Evolutionary conservation across 2,113 vertebrate genomes (phyloP).

Genomic region (Pygoscelis antarcticus): DNA sequence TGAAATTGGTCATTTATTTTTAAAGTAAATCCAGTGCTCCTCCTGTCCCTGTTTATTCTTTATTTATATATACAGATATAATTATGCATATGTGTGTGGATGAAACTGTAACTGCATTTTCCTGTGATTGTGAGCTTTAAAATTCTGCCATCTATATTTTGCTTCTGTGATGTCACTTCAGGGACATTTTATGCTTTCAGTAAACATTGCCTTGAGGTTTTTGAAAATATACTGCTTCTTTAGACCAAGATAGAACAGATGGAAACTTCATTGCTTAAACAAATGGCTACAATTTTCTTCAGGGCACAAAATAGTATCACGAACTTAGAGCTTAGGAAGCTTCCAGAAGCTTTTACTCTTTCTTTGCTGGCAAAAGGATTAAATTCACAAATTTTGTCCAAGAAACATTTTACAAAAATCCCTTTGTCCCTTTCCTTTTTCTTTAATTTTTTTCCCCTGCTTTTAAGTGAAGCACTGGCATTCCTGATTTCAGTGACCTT

Average conservation of each 20-base stretch:
- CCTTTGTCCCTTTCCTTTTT: background rate
- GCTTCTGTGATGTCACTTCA: slow-evolving; percentile 28
- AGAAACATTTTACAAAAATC: background rate
- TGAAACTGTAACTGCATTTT: slow-evolving; percentile 7
- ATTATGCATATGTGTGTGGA: background rate
- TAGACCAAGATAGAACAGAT: slow-evolving; percentile 65
- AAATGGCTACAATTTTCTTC: slow-evolving; percentile 37
- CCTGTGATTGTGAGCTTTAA: slow-evolving; percentile 3
- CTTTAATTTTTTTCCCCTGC: background rate
- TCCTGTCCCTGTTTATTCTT: background rate
- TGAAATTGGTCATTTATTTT: slow-evolving; percentile 15
- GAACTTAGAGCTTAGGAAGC: slow-evolving; percentile 12
- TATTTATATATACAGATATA: background rate
- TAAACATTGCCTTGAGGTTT: slow-evolving; percentile 40
- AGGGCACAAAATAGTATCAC: slow-evolving; percentile 10
- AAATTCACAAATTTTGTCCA: slow-evolving; percentile 2
- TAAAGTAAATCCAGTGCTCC: background rate
- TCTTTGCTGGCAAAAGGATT: background rate
- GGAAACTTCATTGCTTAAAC: slow-evolving; percentile 52
- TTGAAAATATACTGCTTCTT: slow-evolving; percentile 51
- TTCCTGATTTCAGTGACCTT: background rate
- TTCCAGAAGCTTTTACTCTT: slow-evolving; percentile 32
- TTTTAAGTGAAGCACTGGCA: background rate
- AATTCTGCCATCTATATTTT: slow-evolving; percentile 40
- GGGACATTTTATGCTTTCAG: slow-evolving; percentile 44